phyloP scores from a whole-genome alignment of 2,113 vertebrate genomes.

The Lepisosteus oculatus region DNA sequence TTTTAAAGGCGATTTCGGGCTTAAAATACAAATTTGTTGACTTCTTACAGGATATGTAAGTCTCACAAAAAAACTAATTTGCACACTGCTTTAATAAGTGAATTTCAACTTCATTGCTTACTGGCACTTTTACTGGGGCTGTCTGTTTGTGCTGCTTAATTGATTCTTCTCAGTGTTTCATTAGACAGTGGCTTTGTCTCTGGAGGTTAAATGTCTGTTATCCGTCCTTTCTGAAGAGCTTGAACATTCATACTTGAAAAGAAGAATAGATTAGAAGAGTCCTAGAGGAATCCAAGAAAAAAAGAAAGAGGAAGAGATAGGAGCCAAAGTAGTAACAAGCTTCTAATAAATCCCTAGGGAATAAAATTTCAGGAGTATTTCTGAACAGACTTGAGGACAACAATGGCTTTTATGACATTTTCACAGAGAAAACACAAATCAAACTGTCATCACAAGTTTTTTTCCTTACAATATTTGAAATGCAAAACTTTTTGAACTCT shows the following conservation, averaged over 20 bases:
- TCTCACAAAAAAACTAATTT: constrained; percentile 18
- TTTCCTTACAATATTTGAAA: no score
- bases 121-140: background rate
- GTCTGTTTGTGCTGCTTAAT: constrained; percentile 18
- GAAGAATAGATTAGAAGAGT: constrained; percentile 15
- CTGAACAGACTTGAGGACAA: background rate
- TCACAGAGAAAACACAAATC: background rate
- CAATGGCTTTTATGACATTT: background rate
- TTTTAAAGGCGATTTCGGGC: background rate
- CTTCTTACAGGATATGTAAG: constrained; percentile 11
- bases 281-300: background rate
- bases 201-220: constrained; percentile 15
- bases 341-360: background rate
- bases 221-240: constrained; percentile 6
- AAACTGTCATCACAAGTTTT: no score
- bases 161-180: constrained; percentile 20
- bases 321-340: background rate
- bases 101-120: constrained; percentile 6
- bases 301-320: background rate
- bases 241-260: constrained; percentile 2
- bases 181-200: constrained; percentile 11
- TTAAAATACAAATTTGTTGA: background rate
- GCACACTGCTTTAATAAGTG: background rate
- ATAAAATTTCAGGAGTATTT: background rate
- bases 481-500: no score